Evolutionary conservation across 2,797 vertebrate species (phyloP).

Genomic region (Sciaenops ocellatus): DNA sequence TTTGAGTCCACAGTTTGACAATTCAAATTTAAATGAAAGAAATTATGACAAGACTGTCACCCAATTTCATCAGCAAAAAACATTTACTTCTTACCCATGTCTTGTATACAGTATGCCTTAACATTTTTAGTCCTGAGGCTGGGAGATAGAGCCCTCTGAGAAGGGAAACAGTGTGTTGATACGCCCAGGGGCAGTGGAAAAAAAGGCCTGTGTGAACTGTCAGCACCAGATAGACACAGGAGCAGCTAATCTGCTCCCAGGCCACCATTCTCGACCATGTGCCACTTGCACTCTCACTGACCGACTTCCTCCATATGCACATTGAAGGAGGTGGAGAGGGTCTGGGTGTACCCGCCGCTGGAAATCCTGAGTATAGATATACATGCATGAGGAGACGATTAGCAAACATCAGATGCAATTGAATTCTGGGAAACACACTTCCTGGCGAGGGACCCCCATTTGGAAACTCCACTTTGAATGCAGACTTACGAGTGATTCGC

Average conservation of each 20-base stretch:
- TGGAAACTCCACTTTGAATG: constrained; percentile 47
- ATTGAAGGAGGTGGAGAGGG: constrained; percentile 60
- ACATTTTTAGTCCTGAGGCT: constrained; percentile 66
- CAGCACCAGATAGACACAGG: constrained; percentile 85
- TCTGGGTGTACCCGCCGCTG: constrained; percentile 73
- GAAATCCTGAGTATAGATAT: constrained; percentile 79
- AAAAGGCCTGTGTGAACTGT: constrained; percentile 86
- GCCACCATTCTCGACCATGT: constrained; percentile 73
- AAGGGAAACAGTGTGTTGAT: constrained; percentile 84
- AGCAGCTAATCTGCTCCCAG: constrained; percentile 82
- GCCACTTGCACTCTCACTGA: constrained; percentile 82
- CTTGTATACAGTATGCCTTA: constrained; percentile 37
- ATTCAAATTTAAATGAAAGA: not conserved
- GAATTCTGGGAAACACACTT: constrained; percentile 67
- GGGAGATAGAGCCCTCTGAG: constrained; percentile 81
- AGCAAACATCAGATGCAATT: constrained; percentile 61
- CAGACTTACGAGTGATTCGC: constrained; percentile 46
- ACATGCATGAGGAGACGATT: constrained; percentile 60
- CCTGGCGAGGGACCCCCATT: constrained; percentile 53
- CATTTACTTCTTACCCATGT: constrained; percentile 7
- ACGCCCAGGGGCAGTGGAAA: constrained; percentile 84
- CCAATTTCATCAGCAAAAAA: not conserved
- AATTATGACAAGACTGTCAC: not conserved
- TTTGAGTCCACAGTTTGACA: not conserved
- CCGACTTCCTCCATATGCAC: constrained; percentile 73